phyloP scores from a whole-genome alignment of 2,888 invertebrate genomes.

The Nesidiocoris tenuis region DNA sequence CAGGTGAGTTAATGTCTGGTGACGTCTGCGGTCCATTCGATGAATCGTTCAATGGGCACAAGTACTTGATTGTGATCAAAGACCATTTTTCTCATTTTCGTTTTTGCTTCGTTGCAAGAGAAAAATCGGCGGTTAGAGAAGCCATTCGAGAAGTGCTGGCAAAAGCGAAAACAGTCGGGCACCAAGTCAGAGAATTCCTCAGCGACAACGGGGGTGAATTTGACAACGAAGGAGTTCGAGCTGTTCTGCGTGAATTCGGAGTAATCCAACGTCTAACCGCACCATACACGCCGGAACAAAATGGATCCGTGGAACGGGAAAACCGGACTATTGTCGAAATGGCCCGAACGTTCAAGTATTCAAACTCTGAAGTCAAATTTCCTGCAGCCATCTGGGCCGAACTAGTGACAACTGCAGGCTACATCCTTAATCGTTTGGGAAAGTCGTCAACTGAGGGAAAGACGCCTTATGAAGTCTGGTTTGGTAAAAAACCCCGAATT shows the following conservation, averaged over 20 bases:
- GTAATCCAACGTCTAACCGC: conserved; percentile 44
- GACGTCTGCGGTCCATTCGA: conserved; percentile 51
- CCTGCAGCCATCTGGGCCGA: conserved; percentile 48
- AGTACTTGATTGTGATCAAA: conserved; percentile 32
- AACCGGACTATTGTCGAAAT: conserved; percentile 49
- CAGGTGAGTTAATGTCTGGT: conserved; percentile 50
- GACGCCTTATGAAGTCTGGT: conserved; percentile 52
- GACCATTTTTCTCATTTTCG: conserved; percentile 31
- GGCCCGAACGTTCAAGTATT: conserved; percentile 46
- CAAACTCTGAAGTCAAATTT: conserved; percentile 43
- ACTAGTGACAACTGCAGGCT: conserved; percentile 40
- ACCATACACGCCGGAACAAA: conserved; percentile 48
- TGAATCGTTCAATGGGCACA: conserved; percentile 34
- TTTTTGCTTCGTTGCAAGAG: conserved; percentile 27
- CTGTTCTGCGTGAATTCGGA: conserved; percentile 47
- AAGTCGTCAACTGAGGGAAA: conserved; percentile 49
- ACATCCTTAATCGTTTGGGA: conserved; percentile 46
- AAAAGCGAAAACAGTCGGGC: conserved; percentile 21
- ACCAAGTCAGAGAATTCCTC: conserved; percentile 10
- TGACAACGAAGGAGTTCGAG: conserved; percentile 33
- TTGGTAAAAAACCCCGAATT: conserved; percentile 47
- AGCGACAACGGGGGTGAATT: conserved; percentile 33
- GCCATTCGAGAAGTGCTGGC: conserved; percentile 29
- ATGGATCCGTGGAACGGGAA: conserved; percentile 46
- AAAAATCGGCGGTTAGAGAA: conserved; percentile 37